These are phyloP conservation scores for Gallinago media DNA, from an alignment of 2,113 vertebrate species.

Conservation along the genomic window DNA sequence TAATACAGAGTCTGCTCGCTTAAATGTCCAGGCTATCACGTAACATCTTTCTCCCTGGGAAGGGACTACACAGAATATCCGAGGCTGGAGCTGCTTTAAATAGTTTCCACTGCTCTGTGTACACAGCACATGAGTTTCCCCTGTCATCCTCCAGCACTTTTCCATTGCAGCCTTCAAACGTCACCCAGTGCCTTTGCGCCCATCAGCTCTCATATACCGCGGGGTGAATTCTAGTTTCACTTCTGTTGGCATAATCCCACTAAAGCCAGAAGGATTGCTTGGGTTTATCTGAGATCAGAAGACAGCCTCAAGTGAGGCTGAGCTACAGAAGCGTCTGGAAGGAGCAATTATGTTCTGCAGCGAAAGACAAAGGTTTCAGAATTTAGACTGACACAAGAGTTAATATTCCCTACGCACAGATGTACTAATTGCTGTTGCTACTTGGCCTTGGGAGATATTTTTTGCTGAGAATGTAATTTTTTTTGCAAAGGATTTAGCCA, in stretches of 20 bases:
- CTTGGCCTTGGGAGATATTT: background rate
- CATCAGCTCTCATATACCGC: background rate
- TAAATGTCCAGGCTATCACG: background rate
- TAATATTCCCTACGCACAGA: background rate
- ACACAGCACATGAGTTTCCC: background rate
- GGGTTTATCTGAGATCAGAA: constrained; percentile 61
- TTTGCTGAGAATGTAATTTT: background rate
- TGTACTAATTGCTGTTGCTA: background rate
- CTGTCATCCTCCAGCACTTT: constrained; percentile 37
- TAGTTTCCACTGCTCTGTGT: constrained; percentile 47
- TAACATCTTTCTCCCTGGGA: background rate
- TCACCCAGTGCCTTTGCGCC: background rate
- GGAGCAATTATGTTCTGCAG: constrained; percentile 25
- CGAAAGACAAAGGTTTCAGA: background rate
- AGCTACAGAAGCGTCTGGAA: constrained; percentile 6
- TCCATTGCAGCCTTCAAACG: constrained; percentile 14
- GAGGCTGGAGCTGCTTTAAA: constrained; percentile 31
- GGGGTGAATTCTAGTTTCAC: constrained; percentile 35
- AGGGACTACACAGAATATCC: background rate
- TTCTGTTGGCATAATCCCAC: constrained; percentile 42
- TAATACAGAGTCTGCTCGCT: background rate
- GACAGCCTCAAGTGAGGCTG: constrained; percentile 30
- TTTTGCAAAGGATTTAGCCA: background rate
- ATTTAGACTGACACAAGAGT: background rate
- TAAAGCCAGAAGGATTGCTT: constrained; percentile 54